These are phyloP conservation scores for Mormyrops boulengeri DNA, from an alignment of 2,797 vertebrate species.

Conservation along the genomic window DNA sequence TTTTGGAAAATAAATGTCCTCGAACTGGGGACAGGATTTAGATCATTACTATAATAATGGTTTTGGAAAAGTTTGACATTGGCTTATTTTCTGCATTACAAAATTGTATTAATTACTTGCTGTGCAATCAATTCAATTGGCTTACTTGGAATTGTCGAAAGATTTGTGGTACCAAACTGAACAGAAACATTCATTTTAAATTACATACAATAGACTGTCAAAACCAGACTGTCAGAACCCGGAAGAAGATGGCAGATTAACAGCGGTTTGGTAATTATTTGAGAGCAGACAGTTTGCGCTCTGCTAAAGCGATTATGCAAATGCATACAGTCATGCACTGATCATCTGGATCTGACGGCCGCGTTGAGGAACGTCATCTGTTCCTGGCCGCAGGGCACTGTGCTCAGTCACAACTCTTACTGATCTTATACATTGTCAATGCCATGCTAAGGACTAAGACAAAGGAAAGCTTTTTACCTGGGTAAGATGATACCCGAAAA, in stretches of 20 bases:
- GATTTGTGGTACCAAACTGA: background rate
- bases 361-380: background rate
- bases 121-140: background rate
- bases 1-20: background rate
- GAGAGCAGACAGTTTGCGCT: background rate
- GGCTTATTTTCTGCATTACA: background rate
- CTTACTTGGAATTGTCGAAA: background rate
- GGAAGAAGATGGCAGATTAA: background rate
- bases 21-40: background rate
- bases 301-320: background rate
- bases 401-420: background rate
- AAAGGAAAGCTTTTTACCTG: background rate
- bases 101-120: background rate
- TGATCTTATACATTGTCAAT: background rate
- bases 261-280: constrained; percentile 6
- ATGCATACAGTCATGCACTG: background rate
- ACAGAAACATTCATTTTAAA: constrained; percentile 2
- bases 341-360: background rate
- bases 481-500: background rate
- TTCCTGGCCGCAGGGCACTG: background rate
- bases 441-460: background rate
- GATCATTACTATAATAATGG: background rate
- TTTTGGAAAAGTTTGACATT: background rate
- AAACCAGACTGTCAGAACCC: background rate
- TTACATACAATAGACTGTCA: background rate